Conservation (phyloP, 1,140 invertebrate genomes). For the Ruditapes philippinarum region DNA sequence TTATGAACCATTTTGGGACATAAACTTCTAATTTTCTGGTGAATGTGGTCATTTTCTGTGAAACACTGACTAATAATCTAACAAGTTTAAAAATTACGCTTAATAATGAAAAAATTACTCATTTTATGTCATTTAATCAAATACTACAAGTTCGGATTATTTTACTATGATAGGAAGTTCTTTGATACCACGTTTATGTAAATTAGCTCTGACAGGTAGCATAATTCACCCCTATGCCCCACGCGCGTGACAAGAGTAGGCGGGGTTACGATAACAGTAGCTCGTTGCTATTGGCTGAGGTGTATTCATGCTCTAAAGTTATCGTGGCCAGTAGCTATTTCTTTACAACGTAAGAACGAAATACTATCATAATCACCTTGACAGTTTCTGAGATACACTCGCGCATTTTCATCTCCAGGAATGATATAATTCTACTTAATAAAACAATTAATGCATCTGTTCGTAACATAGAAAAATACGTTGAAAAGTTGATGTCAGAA, state of each 20-base stretch:
- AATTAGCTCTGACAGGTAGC: conserved; percentile 46
- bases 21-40: no score
- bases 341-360: background rate
- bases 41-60: background rate
- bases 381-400: conserved; percentile 26
- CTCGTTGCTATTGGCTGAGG: conserved; percentile 10
- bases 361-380: conserved; percentile 32
- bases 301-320: background rate
- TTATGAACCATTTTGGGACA: no score
- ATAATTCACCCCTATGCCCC: conserved; percentile 36
- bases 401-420: background rate
- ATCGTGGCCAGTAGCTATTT: conserved; percentile 39
- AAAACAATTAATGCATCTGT: conserved; percentile 26
- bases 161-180: background rate
- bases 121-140: background rate
- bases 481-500: background rate
- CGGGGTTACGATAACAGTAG: conserved; percentile 20
- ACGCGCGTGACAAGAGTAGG: conserved; percentile 38
- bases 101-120: background rate
- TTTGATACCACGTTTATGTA: conserved; percentile 46
- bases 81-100: background rate
- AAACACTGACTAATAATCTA: background rate
- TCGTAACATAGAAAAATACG: background rate
- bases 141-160: background rate
- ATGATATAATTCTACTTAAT: conserved; percentile 22